Percentiles rank a stretch among this genome's conserved stretches.
Conservation (phyloP, 2,797 vertebrate species). For the Gymnothorax reevesii region DNA sequence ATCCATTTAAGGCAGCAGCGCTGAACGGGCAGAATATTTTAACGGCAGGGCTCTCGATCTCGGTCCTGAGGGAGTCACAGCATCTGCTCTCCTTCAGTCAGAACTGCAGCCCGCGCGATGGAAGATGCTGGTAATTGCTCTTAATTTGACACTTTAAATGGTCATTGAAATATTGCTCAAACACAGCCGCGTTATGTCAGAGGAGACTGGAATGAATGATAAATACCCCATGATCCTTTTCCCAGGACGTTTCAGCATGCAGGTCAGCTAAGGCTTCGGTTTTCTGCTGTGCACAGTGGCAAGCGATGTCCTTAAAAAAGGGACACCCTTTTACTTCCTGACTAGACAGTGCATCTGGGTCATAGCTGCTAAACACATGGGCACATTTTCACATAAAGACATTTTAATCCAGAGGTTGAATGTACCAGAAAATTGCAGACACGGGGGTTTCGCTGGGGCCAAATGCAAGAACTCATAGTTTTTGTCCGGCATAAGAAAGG, state of each 20-base stretch:
- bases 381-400: neutral
- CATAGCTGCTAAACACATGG: neutral
- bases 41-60: neutral
- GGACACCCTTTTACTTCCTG: neutral
- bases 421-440: neutral
- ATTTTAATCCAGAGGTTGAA: neutral
- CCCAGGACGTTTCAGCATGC: neutral
- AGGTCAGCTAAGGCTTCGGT: neutral
- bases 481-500: neutral
- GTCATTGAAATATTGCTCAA: neutral
- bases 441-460: neutral
- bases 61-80: neutral
- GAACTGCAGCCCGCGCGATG: neutral
- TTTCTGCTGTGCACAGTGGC: neutral
- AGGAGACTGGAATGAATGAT: neutral
- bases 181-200: neutral
- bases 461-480: neutral
- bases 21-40: neutral
- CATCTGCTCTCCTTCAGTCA: neutral
- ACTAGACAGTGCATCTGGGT: neutral
- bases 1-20: neutral
- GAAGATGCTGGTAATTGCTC: neutral
- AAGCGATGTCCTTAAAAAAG: neutral
- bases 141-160: constrained; percentile 8
- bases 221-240: neutral